phyloP scores from a whole-genome alignment of 2,797 vertebrate genomes.

The Myotis vivesi region DNA sequence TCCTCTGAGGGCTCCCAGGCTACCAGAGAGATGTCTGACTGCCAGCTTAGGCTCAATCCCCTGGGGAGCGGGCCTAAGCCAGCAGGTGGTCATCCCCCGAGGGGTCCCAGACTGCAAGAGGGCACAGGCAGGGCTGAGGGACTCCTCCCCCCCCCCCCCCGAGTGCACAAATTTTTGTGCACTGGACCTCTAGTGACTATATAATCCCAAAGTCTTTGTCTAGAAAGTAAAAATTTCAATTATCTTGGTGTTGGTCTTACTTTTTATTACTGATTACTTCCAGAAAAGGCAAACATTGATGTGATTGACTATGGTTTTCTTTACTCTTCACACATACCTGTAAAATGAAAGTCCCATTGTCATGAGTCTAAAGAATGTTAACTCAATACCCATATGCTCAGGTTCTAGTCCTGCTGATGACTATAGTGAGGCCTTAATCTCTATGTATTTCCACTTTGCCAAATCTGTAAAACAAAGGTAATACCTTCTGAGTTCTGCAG shows the following conservation, averaged over 20 bases:
- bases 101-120: too few species aligned
- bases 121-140: too few species aligned
- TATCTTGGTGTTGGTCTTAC: neutral
- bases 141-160: too few species aligned
- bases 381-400: neutral
- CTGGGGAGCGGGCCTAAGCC: too few species aligned
- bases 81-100: too few species aligned
- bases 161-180: too few species aligned
- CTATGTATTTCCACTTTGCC: neutral
- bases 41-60: too few species aligned
- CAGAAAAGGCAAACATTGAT: neutral
- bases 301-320: neutral
- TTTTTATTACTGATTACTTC: neutral
- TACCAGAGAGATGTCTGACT: too few species aligned
- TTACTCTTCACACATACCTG: neutral
- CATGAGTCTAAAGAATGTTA: neutral
- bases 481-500: neutral
- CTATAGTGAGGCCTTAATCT: accelerated
- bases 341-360: neutral
- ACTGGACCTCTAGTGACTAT: neutral
- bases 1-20: too few species aligned
- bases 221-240: neutral
- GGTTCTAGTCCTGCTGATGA: neutral
- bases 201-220: neutral
- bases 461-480: neutral